Percentiles rank a stretch among this genome's conserved stretches.
Conservation (phyloP, 2,797 vertebrate species). For the Lepus townsendii region DNA sequence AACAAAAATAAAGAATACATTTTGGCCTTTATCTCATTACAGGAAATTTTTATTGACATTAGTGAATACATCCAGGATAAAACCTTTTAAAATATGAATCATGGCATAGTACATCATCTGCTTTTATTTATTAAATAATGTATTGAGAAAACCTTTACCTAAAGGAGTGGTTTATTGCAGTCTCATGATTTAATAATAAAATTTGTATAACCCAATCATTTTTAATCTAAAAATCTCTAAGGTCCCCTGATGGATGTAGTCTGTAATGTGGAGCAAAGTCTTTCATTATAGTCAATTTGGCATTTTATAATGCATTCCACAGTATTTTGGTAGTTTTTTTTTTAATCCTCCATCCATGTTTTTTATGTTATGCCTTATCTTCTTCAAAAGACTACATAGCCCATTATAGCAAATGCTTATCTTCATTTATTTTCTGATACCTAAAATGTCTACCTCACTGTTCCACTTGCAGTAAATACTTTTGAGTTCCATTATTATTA, state of each 20-base stretch:
- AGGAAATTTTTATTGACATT: slow-evolving; percentile 38
- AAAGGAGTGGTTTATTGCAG: slow-evolving; percentile 20
- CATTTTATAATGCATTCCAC: neutral
- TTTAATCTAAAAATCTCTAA: slow-evolving; percentile 67
- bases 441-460: neutral
- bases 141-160: neutral
- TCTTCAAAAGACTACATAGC: neutral
- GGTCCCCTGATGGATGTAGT: neutral
- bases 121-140: slow-evolving; percentile 60
- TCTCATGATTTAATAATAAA: slow-evolving; percentile 61
- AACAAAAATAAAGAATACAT: slow-evolving; percentile 65
- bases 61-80: slow-evolving; percentile 38
- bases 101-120: neutral
- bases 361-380: neutral
- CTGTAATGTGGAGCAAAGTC: neutral
- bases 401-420: neutral
- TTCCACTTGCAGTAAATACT: neutral
- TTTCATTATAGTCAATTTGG: slow-evolving; percentile 16
- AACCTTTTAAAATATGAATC: slow-evolving; percentile 37
- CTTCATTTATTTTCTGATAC: neutral
- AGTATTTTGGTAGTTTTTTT: neutral
- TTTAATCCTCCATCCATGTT: neutral
- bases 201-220: neutral
- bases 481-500: neutral
- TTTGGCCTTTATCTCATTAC: neutral